Base-by-base conservation (phyloP, 2,797 vertebrate genomes). In the Gymnodraco acuticeps region DNA sequence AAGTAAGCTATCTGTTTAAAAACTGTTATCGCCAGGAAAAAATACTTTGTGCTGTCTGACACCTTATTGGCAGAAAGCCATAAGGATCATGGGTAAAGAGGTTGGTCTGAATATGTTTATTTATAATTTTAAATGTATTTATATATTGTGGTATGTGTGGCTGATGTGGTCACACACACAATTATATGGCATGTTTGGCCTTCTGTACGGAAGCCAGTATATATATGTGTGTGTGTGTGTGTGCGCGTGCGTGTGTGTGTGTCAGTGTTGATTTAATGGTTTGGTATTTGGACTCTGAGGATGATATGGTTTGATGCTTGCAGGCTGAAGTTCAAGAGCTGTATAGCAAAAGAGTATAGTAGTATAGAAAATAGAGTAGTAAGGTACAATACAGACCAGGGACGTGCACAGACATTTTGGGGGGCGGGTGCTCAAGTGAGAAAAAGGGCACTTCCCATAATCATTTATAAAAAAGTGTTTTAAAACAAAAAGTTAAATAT, bases 1-100 rank as follows among this genome's bases (percentile, higher is more conserved):
- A 13, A 96, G 96, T 97, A 80, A 87, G 92, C 31, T n/a, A 27
- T 73, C 17, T 62, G 23, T 23, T 63, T 5, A 52, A 23, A 38
- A 38, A 38, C 33, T 38, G 33, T 38, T 38, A 38, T 38, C 33
- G 33, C 33, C 33, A 38, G 33, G 33, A 9, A 38, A 9, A 9
- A 38, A 38, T 7, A 38, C 33, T 6, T 38, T 38, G 33, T 38
- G 33, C 33, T n/a, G 17, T 48, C 20, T 2, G 11, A 77, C 66
- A 51, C 41, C 12, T 38, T 38, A 38, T 9, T 38, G 33, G 33
- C 8, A 38, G 33, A 13, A 56, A 66, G 38, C 5, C 51, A 41
- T 3, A 16, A 48, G 31, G 23, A 45, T 46, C 7, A 58, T 13
- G 15, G 38, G 6, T 58, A 5, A 45, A 70, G 65, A 43, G 48